A percentile compares a stretch with the other conserved stretches of the same genome.
phyloP scores from a whole-genome alignment of 1,140 invertebrate genomes.

The Anastatus disparis region DNA sequence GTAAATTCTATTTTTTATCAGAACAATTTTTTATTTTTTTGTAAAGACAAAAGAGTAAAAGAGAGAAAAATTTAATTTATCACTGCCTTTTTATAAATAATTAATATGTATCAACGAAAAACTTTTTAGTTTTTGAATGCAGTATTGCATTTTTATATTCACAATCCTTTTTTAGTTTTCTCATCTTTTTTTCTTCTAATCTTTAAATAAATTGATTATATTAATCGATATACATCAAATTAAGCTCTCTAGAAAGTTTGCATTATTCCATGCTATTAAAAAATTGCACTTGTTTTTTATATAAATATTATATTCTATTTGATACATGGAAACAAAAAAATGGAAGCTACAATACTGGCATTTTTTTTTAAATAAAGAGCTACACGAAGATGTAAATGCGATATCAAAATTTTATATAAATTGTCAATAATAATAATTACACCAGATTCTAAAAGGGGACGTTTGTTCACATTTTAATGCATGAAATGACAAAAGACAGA shows the following conservation, averaged over 20 bases:
- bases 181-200: constrained; percentile 14
- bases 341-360: constrained; percentile 4
- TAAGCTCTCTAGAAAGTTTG: constrained; percentile 24
- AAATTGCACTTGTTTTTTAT: constrained; percentile 32
- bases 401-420: constrained; percentile 30
- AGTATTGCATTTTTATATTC: constrained; percentile 32
- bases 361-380: constrained; percentile 32
- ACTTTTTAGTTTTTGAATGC: background rate
- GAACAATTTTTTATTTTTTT: no score
- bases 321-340: constrained; percentile 42
- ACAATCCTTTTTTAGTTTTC: no score
- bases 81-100: no score
- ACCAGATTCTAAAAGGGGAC: no score
- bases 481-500: no score
- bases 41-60: no score
- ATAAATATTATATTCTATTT: constrained; percentile 35
- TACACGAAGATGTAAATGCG: background rate
- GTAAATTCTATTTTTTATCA: no score
- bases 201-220: background rate
- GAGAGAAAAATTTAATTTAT: no score
- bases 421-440: constrained; percentile 25
- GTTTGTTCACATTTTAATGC: no score
- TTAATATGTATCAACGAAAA: no score
- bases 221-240: constrained; percentile 11
- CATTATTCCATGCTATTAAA: constrained; percentile 10